Evolutionary conservation across 2,888 invertebrate species (phyloP), one percentile per base, ranked within the genome.

Genomic region (Pristionchus arcanus): DNA sequence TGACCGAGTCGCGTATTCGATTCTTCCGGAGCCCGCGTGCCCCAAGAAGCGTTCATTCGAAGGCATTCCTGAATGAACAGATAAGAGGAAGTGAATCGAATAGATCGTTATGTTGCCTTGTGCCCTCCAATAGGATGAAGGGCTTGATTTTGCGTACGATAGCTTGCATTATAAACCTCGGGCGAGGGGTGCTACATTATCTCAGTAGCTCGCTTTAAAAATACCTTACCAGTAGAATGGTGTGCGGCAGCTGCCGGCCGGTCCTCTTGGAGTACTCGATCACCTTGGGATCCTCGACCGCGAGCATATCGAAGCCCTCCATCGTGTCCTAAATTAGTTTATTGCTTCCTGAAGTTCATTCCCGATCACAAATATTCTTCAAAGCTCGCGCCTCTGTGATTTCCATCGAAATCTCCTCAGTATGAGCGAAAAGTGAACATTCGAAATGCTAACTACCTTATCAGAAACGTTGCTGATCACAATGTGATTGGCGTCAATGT

Each of bases 1-100:
- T 71, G 68, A 1, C 68, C 68, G 19, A 71, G 28, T 71, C 68
- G 28, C 15, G 28, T 34, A 31, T 31, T 71, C 68, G 28, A 31
- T 16, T 71, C 68, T 16, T 71, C 68, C 19, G 68, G 68, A 34
- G 28, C 16, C 2, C 15, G 31, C 0, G 68, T 31, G 1, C 68
- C 68, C 68, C 68, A 71, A 15, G 68, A 28, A 1, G 68, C 68
- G 34, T 71, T 71, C 68, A 71, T 34, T 71, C 68, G 68, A 71
- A 71, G 28, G 31, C 68, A 71, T 34, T 71, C 68, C 68, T 71
- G 13, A 34, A 71, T 31, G 3, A 31, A 16, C 16, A 49, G 28
- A 71, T 16, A 21, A 68, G 2, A 15, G 28, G 2, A 16, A 2
- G 63, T 25, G 19, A 21, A 63, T 63, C 3, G 4, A 63, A 7